Percentiles rank a stretch among this genome's conserved stretches.
phyloP scores from a whole-genome alignment of 2,888 invertebrate species.

The Lasius platythorax region DNA sequence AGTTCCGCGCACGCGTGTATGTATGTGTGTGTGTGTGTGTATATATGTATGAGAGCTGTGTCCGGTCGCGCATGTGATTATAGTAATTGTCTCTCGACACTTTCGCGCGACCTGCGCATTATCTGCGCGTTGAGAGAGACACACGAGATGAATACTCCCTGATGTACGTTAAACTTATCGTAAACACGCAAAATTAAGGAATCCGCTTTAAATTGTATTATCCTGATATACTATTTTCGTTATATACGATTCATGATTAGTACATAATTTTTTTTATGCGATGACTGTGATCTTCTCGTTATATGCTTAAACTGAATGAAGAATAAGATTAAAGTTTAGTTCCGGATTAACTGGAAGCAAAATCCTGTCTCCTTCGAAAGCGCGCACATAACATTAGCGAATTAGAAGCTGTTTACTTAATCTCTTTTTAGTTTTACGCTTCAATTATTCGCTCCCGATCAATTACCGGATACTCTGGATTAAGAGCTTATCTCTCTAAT shows the following conservation, averaged over 20 bases:
- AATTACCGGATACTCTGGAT: background rate
- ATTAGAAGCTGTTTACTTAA: background rate
- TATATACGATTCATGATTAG: background rate
- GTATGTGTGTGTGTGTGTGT: background rate
- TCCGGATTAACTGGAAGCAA: background rate
- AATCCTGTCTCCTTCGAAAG: background rate
- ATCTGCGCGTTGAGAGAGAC: background rate
- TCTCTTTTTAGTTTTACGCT: background rate
- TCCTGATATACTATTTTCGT: background rate
- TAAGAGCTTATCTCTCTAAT: constrained; percentile 15
- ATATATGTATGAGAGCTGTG: background rate
- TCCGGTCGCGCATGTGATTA: constrained; percentile 25
- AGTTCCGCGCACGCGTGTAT: background rate
- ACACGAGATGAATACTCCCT: background rate
- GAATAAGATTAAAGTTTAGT: background rate
- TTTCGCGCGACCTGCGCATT: constrained; percentile 1
- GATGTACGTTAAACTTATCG: background rate
- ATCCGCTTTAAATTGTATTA: background rate
- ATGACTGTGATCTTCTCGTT: background rate
- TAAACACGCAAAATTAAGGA: background rate
- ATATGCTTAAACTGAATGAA: background rate
- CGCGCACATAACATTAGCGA: background rate
- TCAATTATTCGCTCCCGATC: background rate
- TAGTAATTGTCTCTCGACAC: constrained; percentile 32
- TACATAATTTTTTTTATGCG: background rate